Evolutionary conservation across 2,113 vertebrate species (phyloP).

Genomic region (Elaphurus davidianus): DNA sequence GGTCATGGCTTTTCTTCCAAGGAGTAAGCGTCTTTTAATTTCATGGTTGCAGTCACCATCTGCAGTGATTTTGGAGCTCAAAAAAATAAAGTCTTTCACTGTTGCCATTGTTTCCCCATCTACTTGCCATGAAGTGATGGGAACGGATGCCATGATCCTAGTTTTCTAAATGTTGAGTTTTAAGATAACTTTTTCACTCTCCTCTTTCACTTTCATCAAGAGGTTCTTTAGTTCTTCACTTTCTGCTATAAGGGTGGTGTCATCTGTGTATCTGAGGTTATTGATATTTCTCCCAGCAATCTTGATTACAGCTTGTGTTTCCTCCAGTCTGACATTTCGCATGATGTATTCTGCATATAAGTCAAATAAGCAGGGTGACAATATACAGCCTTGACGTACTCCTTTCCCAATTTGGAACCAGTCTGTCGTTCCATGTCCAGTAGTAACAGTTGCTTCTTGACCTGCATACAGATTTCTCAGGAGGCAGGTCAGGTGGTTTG

Average conservation of each 20-base stretch:
- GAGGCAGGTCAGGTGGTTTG: neutral
- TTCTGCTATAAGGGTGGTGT: neutral
- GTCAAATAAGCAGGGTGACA: neutral
- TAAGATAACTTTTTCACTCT: neutral
- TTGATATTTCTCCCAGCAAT: neutral
- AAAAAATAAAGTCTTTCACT: neutral
- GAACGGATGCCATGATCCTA: neutral
- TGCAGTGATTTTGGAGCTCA: neutral
- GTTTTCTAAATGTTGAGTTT: neutral
- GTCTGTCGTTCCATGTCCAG: neutral
- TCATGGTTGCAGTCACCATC: neutral
- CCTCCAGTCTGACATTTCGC: neutral
- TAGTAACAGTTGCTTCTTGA: neutral
- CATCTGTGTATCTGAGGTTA: neutral
- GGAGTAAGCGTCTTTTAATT: neutral
- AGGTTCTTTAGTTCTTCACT: neutral
- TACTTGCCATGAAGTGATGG: neutral
- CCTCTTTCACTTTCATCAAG: neutral
- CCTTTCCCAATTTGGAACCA: neutral
- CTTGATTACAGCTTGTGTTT: neutral
- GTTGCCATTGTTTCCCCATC: neutral
- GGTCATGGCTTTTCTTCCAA: neutral
- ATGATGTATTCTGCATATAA: neutral
- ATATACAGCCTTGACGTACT: neutral
- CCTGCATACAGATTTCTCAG: neutral